phyloP scores from a whole-genome alignment of 2,888 invertebrate genomes.

The Parelbella ahira region DNA sequence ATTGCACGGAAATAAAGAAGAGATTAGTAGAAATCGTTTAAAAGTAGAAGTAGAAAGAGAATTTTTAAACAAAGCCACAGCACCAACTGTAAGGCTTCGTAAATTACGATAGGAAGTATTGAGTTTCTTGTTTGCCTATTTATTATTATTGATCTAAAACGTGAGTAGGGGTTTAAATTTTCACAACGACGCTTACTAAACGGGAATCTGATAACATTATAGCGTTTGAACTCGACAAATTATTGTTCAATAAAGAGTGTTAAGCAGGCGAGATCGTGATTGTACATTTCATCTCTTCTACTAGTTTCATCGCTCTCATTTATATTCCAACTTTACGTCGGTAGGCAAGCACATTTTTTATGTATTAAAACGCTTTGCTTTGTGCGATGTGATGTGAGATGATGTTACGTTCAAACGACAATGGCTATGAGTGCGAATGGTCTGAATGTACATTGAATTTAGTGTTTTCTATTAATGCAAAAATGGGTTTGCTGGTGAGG shows the following conservation, averaged over 20 bases:
- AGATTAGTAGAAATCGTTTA: no score
- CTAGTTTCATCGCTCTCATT: not conserved
- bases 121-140: slow-evolving; percentile 2
- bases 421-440: no score
- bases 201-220: not conserved
- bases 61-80: no score
- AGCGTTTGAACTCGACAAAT: not conserved
- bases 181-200: slow-evolving; percentile 1
- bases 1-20: no score
- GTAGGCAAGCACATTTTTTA: no score
- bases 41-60: no score
- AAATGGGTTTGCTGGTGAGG: no score
- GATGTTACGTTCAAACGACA: no score
- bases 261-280: not conserved
- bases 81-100: not conserved
- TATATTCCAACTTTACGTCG: not conserved
- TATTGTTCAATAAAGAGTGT: slow-evolving; percentile 1
- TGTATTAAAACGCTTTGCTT: not conserved
- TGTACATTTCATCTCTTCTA: not conserved
- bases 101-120: slow-evolving; percentile 8
- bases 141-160: slow-evolving; percentile 3
- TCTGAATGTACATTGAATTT: not conserved
- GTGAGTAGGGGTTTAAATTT: slow-evolving; percentile 8
- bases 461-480: no score
- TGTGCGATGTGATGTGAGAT: no score